phyloP scores from a whole-genome alignment of 2,113 vertebrate genomes.

The Galeopterus variegatus region DNA sequence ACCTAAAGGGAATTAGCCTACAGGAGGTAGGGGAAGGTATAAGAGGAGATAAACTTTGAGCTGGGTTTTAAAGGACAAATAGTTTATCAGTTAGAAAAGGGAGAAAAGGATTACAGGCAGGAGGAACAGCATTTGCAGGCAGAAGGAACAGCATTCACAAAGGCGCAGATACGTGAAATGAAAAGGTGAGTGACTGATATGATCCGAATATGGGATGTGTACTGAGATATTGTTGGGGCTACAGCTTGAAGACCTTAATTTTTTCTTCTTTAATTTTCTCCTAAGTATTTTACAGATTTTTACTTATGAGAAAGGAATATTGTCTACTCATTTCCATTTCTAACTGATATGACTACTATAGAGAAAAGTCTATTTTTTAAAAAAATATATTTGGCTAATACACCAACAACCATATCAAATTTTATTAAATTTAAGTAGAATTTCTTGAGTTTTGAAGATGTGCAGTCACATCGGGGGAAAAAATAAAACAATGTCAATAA shows the following conservation, averaged over 20 bases:
- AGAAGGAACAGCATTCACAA: not conserved
- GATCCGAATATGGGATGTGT: not conserved
- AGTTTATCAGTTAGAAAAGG: not conserved
- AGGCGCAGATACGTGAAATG: accelerated
- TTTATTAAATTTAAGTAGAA: not conserved
- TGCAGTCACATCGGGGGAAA: not conserved
- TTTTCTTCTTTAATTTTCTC: not conserved
- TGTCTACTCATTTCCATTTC: not conserved
- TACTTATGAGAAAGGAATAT: not conserved
- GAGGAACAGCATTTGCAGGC: too few species aligned
- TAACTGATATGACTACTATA: not conserved
- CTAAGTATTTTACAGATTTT: conserved; percentile 25
- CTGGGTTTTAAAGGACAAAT: not conserved
- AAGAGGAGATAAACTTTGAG: not conserved
- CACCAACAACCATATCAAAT: not conserved
- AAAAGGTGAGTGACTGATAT: not conserved
- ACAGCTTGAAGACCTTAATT: not conserved
- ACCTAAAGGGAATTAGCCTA: not conserved
- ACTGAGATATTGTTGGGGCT: not conserved
- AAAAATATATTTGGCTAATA: not conserved
- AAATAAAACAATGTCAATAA: not conserved
- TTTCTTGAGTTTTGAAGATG: conserved; percentile 26
- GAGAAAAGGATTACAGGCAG: not conserved
- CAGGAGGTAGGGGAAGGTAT: not conserved
- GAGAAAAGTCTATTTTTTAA: not conserved